Evolutionary conservation across 2,113 vertebrate genomes (phyloP).

Genomic region (Tylochromis polylepis): DNA sequence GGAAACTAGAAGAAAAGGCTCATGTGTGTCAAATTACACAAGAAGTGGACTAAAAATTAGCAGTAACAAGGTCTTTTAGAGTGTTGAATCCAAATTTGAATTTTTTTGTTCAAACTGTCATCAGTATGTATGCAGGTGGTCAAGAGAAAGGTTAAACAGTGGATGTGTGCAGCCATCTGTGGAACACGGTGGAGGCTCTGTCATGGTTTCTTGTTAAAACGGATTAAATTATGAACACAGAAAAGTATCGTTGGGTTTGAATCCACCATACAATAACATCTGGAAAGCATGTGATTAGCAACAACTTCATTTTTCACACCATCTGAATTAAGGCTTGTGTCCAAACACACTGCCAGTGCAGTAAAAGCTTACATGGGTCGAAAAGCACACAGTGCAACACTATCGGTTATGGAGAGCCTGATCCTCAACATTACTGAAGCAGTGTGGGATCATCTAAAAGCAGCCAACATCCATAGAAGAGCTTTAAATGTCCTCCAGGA

Average conservation of each 20-base stretch:
- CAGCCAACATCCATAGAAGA: neutral
- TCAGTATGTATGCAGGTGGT: neutral
- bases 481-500: neutral
- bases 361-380: neutral
- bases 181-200: neutral
- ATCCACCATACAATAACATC: neutral
- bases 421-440: too few species aligned
- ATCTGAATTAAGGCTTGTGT: neutral
- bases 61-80: neutral
- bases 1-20: neutral
- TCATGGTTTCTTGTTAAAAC: neutral
- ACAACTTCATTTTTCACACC: neutral
- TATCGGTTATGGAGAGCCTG: neutral
- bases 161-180: neutral
- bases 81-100: neutral
- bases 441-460: neutral
- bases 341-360: neutral
- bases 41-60: neutral
- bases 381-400: neutral
- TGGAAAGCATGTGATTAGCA: neutral
- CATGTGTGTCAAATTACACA: neutral
- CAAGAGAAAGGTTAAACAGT: neutral
- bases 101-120: neutral
- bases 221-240: neutral
- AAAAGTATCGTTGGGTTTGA: neutral